A percentile compares a stretch with the other conserved stretches of the same genome.
phyloP scores from a whole-genome alignment of 2,888 invertebrate species.

The Cybosia mesomella region DNA sequence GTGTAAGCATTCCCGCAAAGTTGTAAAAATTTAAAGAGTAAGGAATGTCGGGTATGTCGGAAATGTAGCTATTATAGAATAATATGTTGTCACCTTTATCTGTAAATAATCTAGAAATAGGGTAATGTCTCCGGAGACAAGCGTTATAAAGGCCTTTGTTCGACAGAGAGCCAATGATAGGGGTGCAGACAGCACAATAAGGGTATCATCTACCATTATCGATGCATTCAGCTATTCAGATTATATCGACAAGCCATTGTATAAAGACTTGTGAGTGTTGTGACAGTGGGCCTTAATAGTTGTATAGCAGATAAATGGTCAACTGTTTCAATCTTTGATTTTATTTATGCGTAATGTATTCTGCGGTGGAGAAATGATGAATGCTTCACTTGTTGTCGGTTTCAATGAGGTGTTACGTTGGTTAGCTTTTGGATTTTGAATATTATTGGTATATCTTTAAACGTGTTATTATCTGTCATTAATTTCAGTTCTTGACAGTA shows the following conservation, averaged over 20 bases:
- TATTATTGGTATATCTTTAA: slow-evolving; percentile 1
- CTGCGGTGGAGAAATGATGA: slow-evolving; percentile 29
- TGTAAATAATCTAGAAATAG: slow-evolving; percentile 53
- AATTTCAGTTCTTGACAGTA: neutral
- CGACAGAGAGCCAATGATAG: slow-evolving; percentile 64
- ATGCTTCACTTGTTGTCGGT: slow-evolving; percentile 29
- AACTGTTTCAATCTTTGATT: slow-evolving; percentile 16
- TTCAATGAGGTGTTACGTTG: slow-evolving; percentile 29
- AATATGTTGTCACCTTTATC: slow-evolving; percentile 46
- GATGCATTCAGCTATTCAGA: slow-evolving; percentile 77
- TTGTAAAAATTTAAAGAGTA: neutral
- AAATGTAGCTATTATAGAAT: slow-evolving; percentile 30
- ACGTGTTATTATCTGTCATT: slow-evolving; percentile 5
- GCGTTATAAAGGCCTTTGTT: slow-evolving; percentile 75
- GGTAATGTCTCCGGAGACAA: slow-evolving; percentile 62
- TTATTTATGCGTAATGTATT: slow-evolving; percentile 28
- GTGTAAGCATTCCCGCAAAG: neutral
- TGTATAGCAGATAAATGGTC: slow-evolving; percentile 48
- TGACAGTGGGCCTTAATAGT: slow-evolving; percentile 60
- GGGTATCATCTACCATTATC: slow-evolving; percentile 72
- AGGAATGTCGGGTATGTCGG: neutral
- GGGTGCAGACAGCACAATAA: slow-evolving; percentile 83
- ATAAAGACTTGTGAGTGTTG: slow-evolving; percentile 63
- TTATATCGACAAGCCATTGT: slow-evolving; percentile 75
- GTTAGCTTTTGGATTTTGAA: slow-evolving; percentile 3